Evolutionary conservation across 2,888 invertebrate species (phyloP).

Genomic region (Hydrotaea diabolus): DNA sequence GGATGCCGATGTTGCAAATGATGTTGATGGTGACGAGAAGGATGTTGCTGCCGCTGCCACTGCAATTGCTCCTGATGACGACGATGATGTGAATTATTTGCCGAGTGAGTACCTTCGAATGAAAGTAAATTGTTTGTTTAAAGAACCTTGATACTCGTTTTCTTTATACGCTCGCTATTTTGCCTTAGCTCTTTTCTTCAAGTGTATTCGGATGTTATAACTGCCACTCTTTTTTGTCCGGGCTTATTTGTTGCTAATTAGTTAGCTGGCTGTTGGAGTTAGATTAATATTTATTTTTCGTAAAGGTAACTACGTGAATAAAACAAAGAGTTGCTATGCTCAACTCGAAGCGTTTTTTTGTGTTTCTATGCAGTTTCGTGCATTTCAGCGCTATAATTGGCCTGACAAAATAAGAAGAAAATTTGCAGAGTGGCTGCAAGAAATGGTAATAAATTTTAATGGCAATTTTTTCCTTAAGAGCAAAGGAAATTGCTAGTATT

Average conservation of each 20-base stretch:
- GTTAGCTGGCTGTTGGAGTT: neutral
- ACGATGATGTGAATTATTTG: constrained; percentile 24
- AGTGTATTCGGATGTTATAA: constrained; percentile 21
- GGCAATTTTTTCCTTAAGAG: neutral
- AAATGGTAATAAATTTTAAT: neutral
- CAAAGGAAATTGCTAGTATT: neutral
- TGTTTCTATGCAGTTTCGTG: neutral
- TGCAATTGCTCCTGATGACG: neutral
- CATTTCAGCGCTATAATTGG: neutral
- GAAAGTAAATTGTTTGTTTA: constrained; percentile 38
- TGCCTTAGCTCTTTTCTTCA: neutral
- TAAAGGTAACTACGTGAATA: neutral
- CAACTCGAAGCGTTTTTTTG: neutral
- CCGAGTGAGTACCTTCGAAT: constrained; percentile 28
- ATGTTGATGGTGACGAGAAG: neutral
- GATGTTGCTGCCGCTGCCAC: neutral
- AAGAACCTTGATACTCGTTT: constrained; percentile 59
- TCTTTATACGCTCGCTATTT: neutral
- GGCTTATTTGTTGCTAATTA: constrained; percentile 31
- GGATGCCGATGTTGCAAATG: constrained; percentile 47
- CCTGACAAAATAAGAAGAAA: neutral
- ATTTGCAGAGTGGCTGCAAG: neutral
- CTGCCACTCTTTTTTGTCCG: neutral
- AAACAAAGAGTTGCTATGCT: neutral
- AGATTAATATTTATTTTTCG: constrained; percentile 29